Evolutionary conservation across 2,888 invertebrate species (phyloP), one percentile per base, ranked within the genome.

Genomic region (Eretmocerus hayati): DNA sequence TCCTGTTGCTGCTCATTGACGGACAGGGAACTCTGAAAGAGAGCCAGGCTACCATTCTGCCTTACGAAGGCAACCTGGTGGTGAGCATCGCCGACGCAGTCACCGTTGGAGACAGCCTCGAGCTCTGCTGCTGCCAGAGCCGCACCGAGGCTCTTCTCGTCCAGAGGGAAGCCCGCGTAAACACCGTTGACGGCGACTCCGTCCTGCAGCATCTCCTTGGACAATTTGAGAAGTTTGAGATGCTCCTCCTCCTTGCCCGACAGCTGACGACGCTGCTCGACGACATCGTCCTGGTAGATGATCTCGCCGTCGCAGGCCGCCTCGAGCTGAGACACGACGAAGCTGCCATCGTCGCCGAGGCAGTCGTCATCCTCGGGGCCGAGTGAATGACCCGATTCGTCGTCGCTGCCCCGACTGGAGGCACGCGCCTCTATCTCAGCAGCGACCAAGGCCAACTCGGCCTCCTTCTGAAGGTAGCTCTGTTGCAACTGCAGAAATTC

Each of bases 131-230:
- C 50, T 18, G 49, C 49, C 6, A 36, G 41, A 37, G 51, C 51
- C 11, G 51, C 49, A 2, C 50, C 53, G 20, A 54, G 48, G 36
- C 53, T 54, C 31, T 54, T 54, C 41, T 54, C 53, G 38, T 54
- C 53, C 33, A 54, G 48, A 19, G 48, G 26, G 33, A 51, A 54
- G 33, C 53, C 53, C 21, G 31, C 41, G 20, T 40, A 44, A 33
- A 41, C 36, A 6, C 51, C 51, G 43, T 47, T 53, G 22, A 54
- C 53, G 39, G 45, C 42, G 46, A 46, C 46, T 22, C 47, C 53
- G 15, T 48, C 55, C 30, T 35, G 8, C 20, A 53, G 50, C 53
- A 53, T 53, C 31, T 53, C 53, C 50, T 53, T 53, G 23, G 50
- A 43, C 11, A 53, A 32, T 46, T 53, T 53, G 38, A 53, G 50